A percentile compares a stretch with the other conserved stretches of the same genome.
These are phyloP conservation scores for Meandrusa payeni DNA, from an alignment of 2,888 invertebrate species.

Conservation along the genomic window DNA sequence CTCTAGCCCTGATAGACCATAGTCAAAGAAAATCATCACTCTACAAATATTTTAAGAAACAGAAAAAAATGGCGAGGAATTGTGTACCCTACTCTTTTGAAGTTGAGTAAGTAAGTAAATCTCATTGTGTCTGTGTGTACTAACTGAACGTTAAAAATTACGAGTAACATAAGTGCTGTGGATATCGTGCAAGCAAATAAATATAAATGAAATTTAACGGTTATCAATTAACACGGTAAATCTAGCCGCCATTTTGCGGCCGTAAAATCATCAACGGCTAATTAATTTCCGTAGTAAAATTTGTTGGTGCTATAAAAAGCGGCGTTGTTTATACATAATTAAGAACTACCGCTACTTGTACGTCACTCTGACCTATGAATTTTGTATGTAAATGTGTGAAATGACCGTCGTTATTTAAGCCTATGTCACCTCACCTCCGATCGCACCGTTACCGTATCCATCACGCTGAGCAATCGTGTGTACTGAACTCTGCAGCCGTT, in stretches of 20 bases:
- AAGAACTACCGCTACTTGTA: not conserved
- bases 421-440: slow-evolving; percentile 1
- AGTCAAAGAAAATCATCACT: too few species aligned
- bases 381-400: slow-evolving; percentile 16
- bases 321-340: slow-evolving; percentile 7
- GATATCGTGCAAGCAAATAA: too few species aligned
- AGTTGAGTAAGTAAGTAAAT: too few species aligned
- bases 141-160: too few species aligned
- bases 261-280: slow-evolving; percentile 7
- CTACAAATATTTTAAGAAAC: too few species aligned
- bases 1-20: too few species aligned
- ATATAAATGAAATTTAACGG: too few species aligned
- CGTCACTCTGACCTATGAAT: not conserved
- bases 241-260: slow-evolving; percentile 3
- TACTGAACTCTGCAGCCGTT: slow-evolving; percentile 4
- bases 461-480: not conserved
- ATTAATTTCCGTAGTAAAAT: slow-evolving; percentile 10
- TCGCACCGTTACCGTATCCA: slow-evolving; percentile 7
- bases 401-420: slow-evolving; percentile 13
- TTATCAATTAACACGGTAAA: slow-evolving; percentile 1
- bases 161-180: too few species aligned
- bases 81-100: too few species aligned
- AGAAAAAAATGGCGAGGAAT: too few species aligned
- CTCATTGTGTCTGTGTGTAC: too few species aligned
- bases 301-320: slow-evolving; percentile 10